Evolutionary conservation across 2,797 vertebrate genomes (phyloP), one percentile per base, ranked within the genome.

Genomic region (Nothura maculosa): DNA sequence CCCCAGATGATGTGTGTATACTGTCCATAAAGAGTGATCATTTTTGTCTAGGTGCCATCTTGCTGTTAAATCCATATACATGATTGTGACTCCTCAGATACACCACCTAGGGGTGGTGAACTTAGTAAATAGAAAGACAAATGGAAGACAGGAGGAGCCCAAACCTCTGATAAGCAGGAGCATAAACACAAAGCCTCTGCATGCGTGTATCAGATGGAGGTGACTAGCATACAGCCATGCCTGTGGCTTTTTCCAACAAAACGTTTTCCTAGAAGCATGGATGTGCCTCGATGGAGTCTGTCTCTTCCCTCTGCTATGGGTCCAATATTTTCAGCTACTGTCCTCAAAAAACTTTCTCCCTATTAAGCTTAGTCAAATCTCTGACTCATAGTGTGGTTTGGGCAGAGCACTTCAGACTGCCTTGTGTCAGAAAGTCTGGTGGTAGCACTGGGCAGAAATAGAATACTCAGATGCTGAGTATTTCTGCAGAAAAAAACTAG

Each of bases 401-500:
- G 80, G 60, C 47, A 80, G 68, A 79, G 42, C 42, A 62, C 27
- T 61, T 42, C 11, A 28, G 47, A 84, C 20, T 25, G 10, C 14
- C 12, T 4, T 4, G 20, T 9, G 1, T 36, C 68, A 85, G 7
- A 73, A 72, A 74, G 11, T 10, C 32, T 47, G 19, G 17, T 24
- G 47, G 72, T 42, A 86, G 79, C 89, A 86, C 9, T 63, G 34
- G 8, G 42, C 2, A 66, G 69, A 58, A 91, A 73, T 11, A 69
- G 38, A 20, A 93, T 63, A 34, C 60, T 84, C 24, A 61, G 30
- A 57, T 52, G 30, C 27, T 70, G 28, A 70, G 21, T 78, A 79
- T 28, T 55, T 52, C 36, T 88, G 24, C 18, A 43, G 40, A 81
- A 89, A 81, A 19, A 92, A 81, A 92, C 55, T 69, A 89, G 85